phyloP scores from a whole-genome alignment of 2,113 vertebrate genomes.

The Lutjanus erythropterus region DNA sequence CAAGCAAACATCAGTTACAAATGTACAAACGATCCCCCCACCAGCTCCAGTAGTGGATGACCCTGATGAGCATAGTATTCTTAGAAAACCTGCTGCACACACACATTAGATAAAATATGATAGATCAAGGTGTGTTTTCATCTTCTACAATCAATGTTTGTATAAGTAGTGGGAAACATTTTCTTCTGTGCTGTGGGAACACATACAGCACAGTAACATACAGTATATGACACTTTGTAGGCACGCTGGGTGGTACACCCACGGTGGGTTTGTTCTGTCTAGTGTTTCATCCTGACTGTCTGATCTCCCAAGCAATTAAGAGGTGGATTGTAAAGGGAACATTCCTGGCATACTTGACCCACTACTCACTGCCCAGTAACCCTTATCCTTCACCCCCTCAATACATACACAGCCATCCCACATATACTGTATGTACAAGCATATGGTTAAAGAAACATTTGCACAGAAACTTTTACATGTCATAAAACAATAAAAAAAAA shows the following conservation, averaged over 20 bases:
- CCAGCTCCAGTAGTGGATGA: not conserved
- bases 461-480: not conserved
- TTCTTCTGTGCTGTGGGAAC: slow-evolving; percentile 14
- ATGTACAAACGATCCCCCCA: not conserved
- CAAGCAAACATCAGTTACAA: not conserved
- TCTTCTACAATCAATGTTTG: slow-evolving; percentile 9
- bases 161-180: slow-evolving; percentile 2
- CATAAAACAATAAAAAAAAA: not conserved
- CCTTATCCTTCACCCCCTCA: slow-evolving; percentile 16
- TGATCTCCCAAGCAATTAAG: slow-evolving; percentile 76
- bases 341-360: slow-evolving; percentile 79
- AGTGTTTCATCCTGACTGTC: slow-evolving; percentile 71
- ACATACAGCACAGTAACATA: slow-evolving; percentile 26
- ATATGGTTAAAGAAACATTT: not conserved
- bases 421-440: slow-evolving; percentile 6
- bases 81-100: not conserved
- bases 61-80: not conserved
- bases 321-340: slow-evolving; percentile 67
- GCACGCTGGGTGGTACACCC: slow-evolving; percentile 59
- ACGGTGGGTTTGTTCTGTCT: slow-evolving; percentile 68
- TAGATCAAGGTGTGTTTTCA: not conserved
- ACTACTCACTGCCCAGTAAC: slow-evolving; percentile 60
- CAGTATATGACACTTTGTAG: slow-evolving; percentile 29
- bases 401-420: not conserved
- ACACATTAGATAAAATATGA: not conserved